Conservation (phyloP, 30 jellyfish, hydroid and myxozoan genomes). For the Cassiopea xamachana region DNA sequence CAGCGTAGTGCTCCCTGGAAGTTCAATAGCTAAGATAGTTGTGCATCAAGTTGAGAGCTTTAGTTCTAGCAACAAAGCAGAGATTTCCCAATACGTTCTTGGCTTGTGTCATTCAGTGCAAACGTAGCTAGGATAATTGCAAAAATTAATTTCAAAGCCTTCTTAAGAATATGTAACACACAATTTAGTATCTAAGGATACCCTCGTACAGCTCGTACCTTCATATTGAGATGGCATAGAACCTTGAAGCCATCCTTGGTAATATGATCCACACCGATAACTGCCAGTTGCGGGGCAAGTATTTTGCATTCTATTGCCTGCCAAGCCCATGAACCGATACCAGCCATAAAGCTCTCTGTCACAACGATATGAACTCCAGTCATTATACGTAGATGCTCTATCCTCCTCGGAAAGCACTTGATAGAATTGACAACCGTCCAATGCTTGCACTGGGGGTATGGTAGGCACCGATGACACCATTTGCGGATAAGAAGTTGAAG, state of each 20-base stretch:
- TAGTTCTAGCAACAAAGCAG: too few relatives aligned
- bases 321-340: constrained; percentile 48
- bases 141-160: too few relatives aligned
- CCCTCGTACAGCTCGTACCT: constrained; percentile 25
- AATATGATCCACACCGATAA: constrained; percentile 79
- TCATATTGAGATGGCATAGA: constrained; percentile 11
- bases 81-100: too few relatives aligned
- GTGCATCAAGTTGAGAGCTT: too few relatives aligned
- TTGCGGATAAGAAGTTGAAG: background rate
- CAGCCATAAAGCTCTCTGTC: constrained; percentile 41
- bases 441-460: background rate
- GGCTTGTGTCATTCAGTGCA: too few relatives aligned
- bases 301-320: constrained; percentile 32
- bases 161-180: background rate
- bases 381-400: constrained; percentile 1
- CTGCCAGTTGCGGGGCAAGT: constrained; percentile 32
- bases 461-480: background rate
- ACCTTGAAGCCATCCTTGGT: constrained; percentile 68
- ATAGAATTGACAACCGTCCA: constrained; percentile 40
- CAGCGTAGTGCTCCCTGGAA: too few relatives aligned
- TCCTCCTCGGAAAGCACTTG: constrained; percentile 21
- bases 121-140: too few relatives aligned
- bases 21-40: too few relatives aligned
- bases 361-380: constrained; percentile 39
- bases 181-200: too few relatives aligned